These are phyloP conservation scores for Phrixothrix hirtus DNA, from an alignment of 2,888 invertebrate genomes.

Conservation along the genomic window DNA sequence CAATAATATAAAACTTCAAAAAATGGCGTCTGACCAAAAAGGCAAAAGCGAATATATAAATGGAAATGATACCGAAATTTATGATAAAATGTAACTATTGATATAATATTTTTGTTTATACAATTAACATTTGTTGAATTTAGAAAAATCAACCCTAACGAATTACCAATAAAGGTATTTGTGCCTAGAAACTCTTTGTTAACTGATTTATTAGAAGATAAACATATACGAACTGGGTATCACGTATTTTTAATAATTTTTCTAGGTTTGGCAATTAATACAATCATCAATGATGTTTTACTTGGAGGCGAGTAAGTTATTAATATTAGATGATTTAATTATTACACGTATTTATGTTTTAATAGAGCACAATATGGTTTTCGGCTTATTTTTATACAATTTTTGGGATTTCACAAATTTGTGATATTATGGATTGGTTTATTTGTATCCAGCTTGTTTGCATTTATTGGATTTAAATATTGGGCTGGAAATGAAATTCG, in stretches of 20 bases:
- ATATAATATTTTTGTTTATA: background rate
- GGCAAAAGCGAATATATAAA: conserved; percentile 5
- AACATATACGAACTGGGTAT: conserved; percentile 82
- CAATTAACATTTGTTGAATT: conserved; percentile 14
- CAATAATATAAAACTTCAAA: too few relatives aligned
- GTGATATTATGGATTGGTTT: background rate
- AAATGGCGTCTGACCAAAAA: conserved; percentile 12
- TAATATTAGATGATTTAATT: too few relatives aligned
- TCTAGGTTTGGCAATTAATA: conserved; percentile 59
- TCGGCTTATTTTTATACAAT: background rate
- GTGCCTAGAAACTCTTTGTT: conserved; percentile 75
- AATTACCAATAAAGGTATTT: conserved; percentile 68
- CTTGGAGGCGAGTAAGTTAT: too few relatives aligned
- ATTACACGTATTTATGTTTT: too few relatives aligned
- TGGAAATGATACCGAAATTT: conserved; percentile 13
- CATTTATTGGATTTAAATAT: background rate
- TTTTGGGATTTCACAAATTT: background rate
- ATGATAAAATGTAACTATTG: conserved; percentile 17
- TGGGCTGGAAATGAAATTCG: conserved; percentile 3
- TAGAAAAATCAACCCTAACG: conserved; percentile 15
- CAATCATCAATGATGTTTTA: too few relatives aligned
- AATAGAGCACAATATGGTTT: background rate
- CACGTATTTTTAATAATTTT: conserved; percentile 82
- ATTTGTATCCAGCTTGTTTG: background rate
- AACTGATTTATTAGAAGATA: conserved; percentile 75